Percentiles rank a stretch among this genome's conserved stretches.
Conservation (phyloP, 2,888 invertebrate species). For the Drosophila demipolita region DNA sequence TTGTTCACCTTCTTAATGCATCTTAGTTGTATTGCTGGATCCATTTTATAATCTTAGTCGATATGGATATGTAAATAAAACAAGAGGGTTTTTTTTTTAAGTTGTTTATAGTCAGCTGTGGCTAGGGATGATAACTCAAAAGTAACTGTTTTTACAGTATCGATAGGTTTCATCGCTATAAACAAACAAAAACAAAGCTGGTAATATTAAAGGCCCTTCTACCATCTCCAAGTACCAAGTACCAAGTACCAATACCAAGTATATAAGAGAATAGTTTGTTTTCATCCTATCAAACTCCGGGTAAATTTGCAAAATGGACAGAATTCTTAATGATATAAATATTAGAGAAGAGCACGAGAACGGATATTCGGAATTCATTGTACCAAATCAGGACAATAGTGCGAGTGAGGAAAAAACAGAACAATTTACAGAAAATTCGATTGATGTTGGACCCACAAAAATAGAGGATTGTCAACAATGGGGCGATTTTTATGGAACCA, state of each 20-base stretch:
- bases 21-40: not conserved
- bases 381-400: not conserved
- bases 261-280: not conserved
- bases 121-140: not conserved
- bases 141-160: not conserved
- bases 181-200: not conserved
- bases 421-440: no score
- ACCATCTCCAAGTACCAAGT: no score
- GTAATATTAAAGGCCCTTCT: not conserved
- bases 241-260: no score
- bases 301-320: not conserved
- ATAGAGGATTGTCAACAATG: not conserved
- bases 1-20: constrained; percentile 13
- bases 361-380: not conserved
- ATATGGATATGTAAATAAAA: not conserved
- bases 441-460: constrained; percentile 2
- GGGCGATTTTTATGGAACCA: not conserved
- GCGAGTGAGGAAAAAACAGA: not conserved
- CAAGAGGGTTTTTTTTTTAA: not conserved
- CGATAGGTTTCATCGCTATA: not conserved
- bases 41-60: constrained; percentile 2
- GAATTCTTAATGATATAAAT: not conserved
- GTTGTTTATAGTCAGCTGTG: not conserved
- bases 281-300: not conserved
- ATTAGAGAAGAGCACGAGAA: not conserved